These are phyloP conservation scores for Drosophila eugracilis DNA, from an alignment of 1,140 invertebrate species.

Conservation along the genomic window DNA sequence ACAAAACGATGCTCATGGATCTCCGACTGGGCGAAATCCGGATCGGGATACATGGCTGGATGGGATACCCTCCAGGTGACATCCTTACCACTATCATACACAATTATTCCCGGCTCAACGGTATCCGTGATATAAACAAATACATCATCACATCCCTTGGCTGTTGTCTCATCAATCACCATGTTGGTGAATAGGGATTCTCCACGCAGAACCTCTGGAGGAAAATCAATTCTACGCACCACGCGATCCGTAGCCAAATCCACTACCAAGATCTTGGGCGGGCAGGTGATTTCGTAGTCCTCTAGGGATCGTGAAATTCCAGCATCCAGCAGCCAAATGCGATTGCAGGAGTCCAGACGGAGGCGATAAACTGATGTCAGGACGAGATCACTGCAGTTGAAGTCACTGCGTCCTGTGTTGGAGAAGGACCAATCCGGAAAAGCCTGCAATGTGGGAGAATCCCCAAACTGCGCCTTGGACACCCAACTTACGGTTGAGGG, in stretches of 20 bases:
- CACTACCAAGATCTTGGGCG: slow-evolving; percentile 92
- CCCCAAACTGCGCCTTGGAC: slow-evolving; percentile 87
- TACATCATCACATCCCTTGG: slow-evolving; percentile 89
- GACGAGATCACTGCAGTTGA: slow-evolving; percentile 90
- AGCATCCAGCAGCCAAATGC: slow-evolving; percentile 90
- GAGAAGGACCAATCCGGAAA: slow-evolving; percentile 94
- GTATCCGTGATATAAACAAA: slow-evolving; percentile 92
- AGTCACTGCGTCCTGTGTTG: slow-evolving; percentile 87
- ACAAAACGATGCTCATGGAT: slow-evolving; percentile 89
- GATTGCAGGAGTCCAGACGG: slow-evolving; percentile 90
- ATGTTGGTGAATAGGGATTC: slow-evolving; percentile 91
- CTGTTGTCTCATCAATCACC: slow-evolving; percentile 89
- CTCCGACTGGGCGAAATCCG: slow-evolving; percentile 89
- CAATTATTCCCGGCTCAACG: slow-evolving; percentile 91
- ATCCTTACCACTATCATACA: slow-evolving; percentile 90
- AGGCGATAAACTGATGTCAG: slow-evolving; percentile 92
- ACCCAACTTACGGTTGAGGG: slow-evolving; percentile 90
- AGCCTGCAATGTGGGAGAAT: slow-evolving; percentile 89
- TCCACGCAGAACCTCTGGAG: slow-evolving; percentile 88
- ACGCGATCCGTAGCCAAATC: slow-evolving; percentile 90
- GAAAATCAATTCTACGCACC: slow-evolving; percentile 87
- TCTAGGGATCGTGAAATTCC: slow-evolving; percentile 91
- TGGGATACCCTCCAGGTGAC: slow-evolving; percentile 91
- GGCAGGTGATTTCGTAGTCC: slow-evolving; percentile 90
- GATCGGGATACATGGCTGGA: slow-evolving; percentile 92